Evolutionary conservation across 1,140 invertebrate species (phyloP).

Genomic region (Geopemphigus sp.): DNA sequence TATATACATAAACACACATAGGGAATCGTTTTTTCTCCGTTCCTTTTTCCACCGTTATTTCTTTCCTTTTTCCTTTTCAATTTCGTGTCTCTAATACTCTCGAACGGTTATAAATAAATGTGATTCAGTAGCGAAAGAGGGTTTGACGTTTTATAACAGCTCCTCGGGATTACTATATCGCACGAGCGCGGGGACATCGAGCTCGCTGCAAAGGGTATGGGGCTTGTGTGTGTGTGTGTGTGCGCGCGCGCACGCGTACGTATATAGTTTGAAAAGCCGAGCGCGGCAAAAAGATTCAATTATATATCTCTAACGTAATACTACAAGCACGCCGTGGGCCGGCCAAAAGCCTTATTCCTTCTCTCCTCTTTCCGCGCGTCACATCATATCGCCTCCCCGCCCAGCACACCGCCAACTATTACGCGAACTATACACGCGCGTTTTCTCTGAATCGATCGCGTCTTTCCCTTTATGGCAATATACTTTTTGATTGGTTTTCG

Average conservation of each 20-base stretch:
- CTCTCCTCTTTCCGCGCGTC: constrained; percentile 47
- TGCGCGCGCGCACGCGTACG: too few relatives aligned
- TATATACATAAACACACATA: too few relatives aligned
- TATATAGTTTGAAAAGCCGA: constrained; percentile 36
- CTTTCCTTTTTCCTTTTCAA: constrained; percentile 25
- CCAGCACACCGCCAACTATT: too few relatives aligned
- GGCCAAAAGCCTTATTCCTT: constrained; percentile 32
- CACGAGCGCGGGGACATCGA: not conserved
- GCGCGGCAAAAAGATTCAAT: constrained; percentile 46
- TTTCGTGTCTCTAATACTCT: constrained; percentile 48
- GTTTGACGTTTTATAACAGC: constrained; percentile 49
- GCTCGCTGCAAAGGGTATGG: not conserved
- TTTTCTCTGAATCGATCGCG: constrained; percentile 35
- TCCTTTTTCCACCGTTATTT: not conserved
- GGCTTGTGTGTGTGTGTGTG: not conserved
- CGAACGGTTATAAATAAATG: constrained; percentile 50
- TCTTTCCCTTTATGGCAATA: constrained; percentile 2
- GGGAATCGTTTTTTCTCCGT: constrained; percentile 21
- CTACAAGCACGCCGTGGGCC: not conserved
- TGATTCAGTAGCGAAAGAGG: constrained; percentile 48
- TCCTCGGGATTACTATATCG: constrained; percentile 37
- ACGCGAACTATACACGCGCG: not conserved
- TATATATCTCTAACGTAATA: constrained; percentile 42
- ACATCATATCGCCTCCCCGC: too few relatives aligned
- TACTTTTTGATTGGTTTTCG: constrained; percentile 49